Conservation (phyloP, 2,113 vertebrate species). For the Anhinga anhinga region DNA sequence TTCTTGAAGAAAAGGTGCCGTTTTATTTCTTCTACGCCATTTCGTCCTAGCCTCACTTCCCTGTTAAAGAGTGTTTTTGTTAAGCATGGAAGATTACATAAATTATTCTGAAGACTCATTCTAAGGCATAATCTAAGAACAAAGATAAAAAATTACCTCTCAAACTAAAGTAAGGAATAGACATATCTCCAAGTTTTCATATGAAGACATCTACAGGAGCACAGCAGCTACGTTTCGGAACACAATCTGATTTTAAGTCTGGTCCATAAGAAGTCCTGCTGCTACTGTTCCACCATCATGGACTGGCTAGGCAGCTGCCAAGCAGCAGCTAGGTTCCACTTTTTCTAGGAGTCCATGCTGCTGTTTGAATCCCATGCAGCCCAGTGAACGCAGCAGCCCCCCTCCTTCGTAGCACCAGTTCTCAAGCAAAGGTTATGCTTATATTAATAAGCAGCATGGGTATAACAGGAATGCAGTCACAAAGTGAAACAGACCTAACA, state of each 20-base stretch:
- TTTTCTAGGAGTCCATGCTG: not conserved
- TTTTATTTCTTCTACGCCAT: slow-evolving; percentile 97
- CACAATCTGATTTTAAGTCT: not conserved
- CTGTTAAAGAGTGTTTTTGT: slow-evolving; percentile 65
- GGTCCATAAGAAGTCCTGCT: not conserved
- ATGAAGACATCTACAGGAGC: not conserved
- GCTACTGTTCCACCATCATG: not conserved
- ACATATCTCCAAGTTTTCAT: not conserved
- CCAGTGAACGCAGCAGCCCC: not conserved
- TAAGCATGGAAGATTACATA: not conserved
- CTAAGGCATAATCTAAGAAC: not conserved
- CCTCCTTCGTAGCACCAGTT: not conserved
- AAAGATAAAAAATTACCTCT: not conserved
- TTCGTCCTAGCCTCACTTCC: slow-evolving; percentile 92
- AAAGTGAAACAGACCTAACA: not conserved
- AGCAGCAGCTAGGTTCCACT: not conserved
- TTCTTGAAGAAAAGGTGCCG: slow-evolving; percentile 97
- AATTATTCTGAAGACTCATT: not conserved
- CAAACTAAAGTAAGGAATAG: not conserved
- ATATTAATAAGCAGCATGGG: not conserved
- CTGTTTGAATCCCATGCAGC: not conserved
- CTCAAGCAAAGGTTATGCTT: not conserved
- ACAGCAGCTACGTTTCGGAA: not conserved
- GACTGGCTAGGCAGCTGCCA: not conserved
- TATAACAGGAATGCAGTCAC: not conserved